Evolutionary conservation across 1,140 invertebrate genomes (phyloP), one percentile per base, ranked within the genome.

Genomic region (Macrotrachela quadricornifera): DNA sequence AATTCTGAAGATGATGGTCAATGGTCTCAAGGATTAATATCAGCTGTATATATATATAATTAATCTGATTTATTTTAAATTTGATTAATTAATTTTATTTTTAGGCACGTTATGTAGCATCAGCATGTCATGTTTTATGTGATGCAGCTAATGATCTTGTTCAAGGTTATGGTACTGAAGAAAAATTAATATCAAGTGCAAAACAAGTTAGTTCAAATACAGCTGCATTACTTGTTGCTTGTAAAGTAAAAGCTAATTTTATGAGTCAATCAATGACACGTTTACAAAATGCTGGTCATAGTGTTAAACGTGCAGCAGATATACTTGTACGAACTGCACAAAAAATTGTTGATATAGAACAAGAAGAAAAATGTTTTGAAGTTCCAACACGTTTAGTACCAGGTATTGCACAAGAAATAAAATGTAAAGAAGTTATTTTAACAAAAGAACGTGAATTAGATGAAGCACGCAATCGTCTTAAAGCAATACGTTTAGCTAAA

Each of bases 1-100:
- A 30, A 8, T 30, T 30, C 21, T 30, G 67, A 69, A 44, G 87
- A 95, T 64, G 90, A 96, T 71, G 90, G 88, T 0, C 90, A 97
- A 63, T 97, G 91, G 92, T 95, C 88, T 0, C 88, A 96, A 70
- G 92, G 92, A 6, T 73, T 97, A 4, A 84, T 96, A 39, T 94
- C 87, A 0, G 92, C 91, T 0, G 75, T 71, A 62, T 66, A 49
- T 13, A 37, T 10, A 18, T 37, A n/a, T n/a, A n/a, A n/a, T 10
- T n/a, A 10, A 46, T 12, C 38, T 40, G n/a, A 11, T 50, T 45
- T 13, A 50, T 45, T 6, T 14, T 46, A 8, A 42, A 49, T n/a
- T n/a, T 9, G 9, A 11, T 50, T 8, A 52, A 38, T 52, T 36
- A 15, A 41, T 38, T 3, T 4, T 40, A 40, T 44, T 55, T 58